These are phyloP conservation scores for Pandemis cinnamomeana DNA, from an alignment of 2,888 invertebrate species.

Conservation along the genomic window DNA sequence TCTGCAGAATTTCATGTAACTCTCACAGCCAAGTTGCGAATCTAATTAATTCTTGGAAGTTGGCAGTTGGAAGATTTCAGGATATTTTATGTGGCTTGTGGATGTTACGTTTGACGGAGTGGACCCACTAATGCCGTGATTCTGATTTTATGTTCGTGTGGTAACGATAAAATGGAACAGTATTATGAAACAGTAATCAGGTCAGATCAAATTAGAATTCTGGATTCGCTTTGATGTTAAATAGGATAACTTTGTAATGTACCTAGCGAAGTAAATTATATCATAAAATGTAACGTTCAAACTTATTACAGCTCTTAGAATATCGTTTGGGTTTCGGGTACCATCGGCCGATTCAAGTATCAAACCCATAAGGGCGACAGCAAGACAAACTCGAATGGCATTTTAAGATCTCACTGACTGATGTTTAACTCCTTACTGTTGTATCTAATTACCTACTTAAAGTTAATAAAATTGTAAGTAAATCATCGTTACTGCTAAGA, in stretches of 20 bases:
- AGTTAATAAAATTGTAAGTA: not conserved
- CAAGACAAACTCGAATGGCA: too few species aligned
- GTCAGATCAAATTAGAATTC: not conserved
- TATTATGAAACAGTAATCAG: conserved; percentile 21
- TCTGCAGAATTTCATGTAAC: conserved; percentile 15
- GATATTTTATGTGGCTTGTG: conserved; percentile 16
- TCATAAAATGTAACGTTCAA: not conserved
- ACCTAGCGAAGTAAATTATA: too few species aligned
- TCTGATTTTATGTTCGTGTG: conserved; percentile 24
- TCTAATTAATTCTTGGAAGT: conserved; percentile 32
- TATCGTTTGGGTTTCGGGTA: too few species aligned
- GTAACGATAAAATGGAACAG: conserved; percentile 22
- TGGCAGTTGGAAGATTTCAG: conserved; percentile 14
- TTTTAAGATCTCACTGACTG: too few species aligned
- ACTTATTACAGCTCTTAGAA: not conserved
- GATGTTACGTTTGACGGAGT: conserved; percentile 15
- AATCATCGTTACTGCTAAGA: not conserved
- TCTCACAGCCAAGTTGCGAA: conserved; percentile 24
- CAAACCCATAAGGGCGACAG: too few species aligned
- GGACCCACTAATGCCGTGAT: conserved; percentile 13
- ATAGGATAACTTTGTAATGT: not conserved
- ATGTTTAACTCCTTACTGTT: not conserved
- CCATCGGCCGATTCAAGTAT: too few species aligned
- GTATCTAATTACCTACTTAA: not conserved
- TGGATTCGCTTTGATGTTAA: not conserved